Conservation (phyloP, 2,888 invertebrate genomes). For the Pristionchus mayeri region DNA sequence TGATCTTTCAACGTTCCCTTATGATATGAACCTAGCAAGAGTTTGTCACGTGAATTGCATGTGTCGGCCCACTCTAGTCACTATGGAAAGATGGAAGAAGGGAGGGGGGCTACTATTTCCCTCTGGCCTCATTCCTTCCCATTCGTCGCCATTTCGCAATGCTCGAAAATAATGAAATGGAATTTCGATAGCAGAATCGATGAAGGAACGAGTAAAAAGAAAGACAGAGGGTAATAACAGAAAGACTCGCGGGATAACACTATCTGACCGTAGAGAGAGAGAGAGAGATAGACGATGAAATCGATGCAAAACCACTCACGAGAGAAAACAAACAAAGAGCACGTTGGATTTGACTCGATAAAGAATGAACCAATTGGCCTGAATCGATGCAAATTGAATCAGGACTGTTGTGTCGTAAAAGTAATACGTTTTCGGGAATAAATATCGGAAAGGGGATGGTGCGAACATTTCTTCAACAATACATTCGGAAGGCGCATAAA, state of each 20-base stretch:
- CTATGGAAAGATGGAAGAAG: not conserved
- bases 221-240: not conserved
- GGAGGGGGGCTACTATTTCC: not conserved
- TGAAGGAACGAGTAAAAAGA: not conserved
- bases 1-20: not conserved
- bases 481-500: slow-evolving; percentile 1
- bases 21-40: too few species aligned
- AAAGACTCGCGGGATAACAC: slow-evolving; percentile 10
- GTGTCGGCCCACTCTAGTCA: not conserved
- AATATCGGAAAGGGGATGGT: not conserved
- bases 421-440: not conserved
- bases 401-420: not conserved
- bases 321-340: slow-evolving; percentile 13
- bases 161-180: not conserved
- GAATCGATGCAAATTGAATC: not conserved
- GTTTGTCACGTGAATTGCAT: not conserved
- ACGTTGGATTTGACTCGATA: not conserved
- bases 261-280: not conserved
- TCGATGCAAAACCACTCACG: slow-evolving; percentile 1
- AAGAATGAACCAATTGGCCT: not conserved
- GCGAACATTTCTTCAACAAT: not conserved
- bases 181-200: slow-evolving; percentile 13
- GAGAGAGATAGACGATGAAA: not conserved
- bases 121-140: not conserved
- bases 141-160: slow-evolving; percentile 14